phyloP scores from a whole-genome alignment of 2,113 vertebrate species.

The Phrynosoma platyrhinos region DNA sequence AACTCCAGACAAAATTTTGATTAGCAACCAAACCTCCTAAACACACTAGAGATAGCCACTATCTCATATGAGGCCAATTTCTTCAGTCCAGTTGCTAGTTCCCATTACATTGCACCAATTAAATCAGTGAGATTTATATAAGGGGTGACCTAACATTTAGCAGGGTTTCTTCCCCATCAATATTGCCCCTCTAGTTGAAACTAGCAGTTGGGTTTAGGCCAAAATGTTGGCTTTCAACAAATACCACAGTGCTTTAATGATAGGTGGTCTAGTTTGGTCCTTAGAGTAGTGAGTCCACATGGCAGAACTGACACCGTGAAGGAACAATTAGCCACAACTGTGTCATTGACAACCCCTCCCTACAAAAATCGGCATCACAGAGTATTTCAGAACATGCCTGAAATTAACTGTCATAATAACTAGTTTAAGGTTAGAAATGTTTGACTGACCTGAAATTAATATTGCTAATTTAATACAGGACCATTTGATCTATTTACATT shows the following conservation, averaged over 20 bases:
- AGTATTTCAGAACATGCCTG: neutral
- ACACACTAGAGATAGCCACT: neutral
- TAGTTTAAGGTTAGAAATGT: neutral
- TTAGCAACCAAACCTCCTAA: neutral
- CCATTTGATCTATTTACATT: neutral
- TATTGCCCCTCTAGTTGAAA: no score
- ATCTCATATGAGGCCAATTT: neutral
- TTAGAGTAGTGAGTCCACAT: neutral
- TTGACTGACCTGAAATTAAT: neutral
- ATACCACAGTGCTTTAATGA: neutral
- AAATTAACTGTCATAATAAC: neutral
- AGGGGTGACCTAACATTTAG: neutral
- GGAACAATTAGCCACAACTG: neutral
- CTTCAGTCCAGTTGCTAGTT: no score
- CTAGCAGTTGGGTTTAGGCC: no score
- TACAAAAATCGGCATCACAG: neutral
- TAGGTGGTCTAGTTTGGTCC: neutral
- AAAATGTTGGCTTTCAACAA: neutral
- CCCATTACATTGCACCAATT: neutral
- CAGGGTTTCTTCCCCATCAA: neutral
- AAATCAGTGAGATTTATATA: neutral
- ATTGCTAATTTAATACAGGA: neutral
- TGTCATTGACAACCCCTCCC: neutral
- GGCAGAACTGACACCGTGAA: neutral
- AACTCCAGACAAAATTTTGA: slow-evolving; percentile 1